These are phyloP conservation scores for Acanthisitta chloris DNA, from an alignment of 2,113 vertebrate species.

Conservation along the genomic window DNA sequence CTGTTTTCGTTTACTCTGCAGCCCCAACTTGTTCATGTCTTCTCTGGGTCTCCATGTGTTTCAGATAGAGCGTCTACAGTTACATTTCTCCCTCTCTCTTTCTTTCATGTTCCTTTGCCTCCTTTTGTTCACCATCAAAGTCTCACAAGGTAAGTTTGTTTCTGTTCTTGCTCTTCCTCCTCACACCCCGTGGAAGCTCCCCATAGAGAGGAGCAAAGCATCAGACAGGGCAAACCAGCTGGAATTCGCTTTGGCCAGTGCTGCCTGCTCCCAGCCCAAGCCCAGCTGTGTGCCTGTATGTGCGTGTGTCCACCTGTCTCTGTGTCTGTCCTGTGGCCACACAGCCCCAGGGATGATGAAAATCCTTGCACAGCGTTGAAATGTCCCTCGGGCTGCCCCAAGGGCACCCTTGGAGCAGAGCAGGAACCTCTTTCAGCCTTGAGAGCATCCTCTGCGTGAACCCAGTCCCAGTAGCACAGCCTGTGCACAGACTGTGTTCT, in stretches of 20 bases:
- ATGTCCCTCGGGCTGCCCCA: not conserved
- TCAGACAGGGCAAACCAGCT: accelerated
- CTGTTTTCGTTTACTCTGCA: slow-evolving; percentile 14
- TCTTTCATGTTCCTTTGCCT: slow-evolving; percentile 64
- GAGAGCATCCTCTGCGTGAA: not conserved
- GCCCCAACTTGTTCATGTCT: not conserved
- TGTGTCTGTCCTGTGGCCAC: not conserved
- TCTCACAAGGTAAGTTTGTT: slow-evolving; percentile 84
- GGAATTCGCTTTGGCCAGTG: not conserved
- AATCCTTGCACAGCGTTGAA: not conserved
- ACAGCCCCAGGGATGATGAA: not conserved
- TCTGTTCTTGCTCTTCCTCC: slow-evolving; percentile 12
- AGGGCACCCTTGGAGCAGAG: not conserved
- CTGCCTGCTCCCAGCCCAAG: not conserved
- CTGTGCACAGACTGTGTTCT: not conserved
- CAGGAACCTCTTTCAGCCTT: not conserved
- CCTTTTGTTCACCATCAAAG: slow-evolving; percentile 68
- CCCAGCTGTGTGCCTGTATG: not conserved
- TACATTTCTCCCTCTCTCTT: slow-evolving; percentile 58
- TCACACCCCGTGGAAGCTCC: not conserved
- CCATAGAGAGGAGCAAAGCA: accelerated
- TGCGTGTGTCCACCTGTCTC: not conserved
- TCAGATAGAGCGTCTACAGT: slow-evolving; percentile 10
- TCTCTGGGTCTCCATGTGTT: not conserved
- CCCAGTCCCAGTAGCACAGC: not conserved